Evolutionary conservation across 2,797 vertebrate genomes (phyloP), one percentile per base, ranked within the genome.

Genomic region (Phoxinus dragarum): DNA sequence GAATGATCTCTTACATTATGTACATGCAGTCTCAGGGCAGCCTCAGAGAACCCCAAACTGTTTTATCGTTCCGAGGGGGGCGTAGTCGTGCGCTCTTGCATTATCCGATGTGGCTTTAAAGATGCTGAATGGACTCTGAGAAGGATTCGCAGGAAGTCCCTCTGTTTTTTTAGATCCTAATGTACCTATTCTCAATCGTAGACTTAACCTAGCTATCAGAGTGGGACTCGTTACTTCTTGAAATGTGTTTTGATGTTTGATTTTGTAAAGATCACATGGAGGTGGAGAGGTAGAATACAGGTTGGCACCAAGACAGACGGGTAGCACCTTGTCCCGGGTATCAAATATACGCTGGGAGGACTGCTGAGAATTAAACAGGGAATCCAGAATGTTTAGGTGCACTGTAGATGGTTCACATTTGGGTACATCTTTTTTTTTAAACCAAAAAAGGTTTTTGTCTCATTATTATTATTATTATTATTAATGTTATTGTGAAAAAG

Each of bases 381-480:
- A 86, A 86, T 86, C 77, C 84, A 71, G 80, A 86, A 85, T 67
- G 76, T 76, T 84, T 84, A 42, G 80, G 81, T 89, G 86, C 85
- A 87, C 91, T 91, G 88, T 89, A 56, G 86, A 79, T 91, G 91
- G 92, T 91, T 94, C 92, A 94, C 91, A 92, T 93, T 93, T 92
- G 92, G 93, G 93, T 94, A 93, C 93, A 94, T 94, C 90, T 92
- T 92, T 93, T 90, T 92, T 92, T 92, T 92, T 23, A 88, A 89
- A 72, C 84, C 67, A 85, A 93, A 92, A 93, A 94, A 92, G 84
- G 86, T 74, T 80, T 66, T 85, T 76, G 83, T 86, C 42, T 82
- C 81, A 47, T 66, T 86, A 59, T 79, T 34, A 42, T 56, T 19
- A 52, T 54, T 47, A 42, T 59, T 86, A 56, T 78, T 38, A 47